These are phyloP conservation scores for Callyntrura sp. DNA, from an alignment of 2,888 invertebrate species.

Conservation along the genomic window DNA sequence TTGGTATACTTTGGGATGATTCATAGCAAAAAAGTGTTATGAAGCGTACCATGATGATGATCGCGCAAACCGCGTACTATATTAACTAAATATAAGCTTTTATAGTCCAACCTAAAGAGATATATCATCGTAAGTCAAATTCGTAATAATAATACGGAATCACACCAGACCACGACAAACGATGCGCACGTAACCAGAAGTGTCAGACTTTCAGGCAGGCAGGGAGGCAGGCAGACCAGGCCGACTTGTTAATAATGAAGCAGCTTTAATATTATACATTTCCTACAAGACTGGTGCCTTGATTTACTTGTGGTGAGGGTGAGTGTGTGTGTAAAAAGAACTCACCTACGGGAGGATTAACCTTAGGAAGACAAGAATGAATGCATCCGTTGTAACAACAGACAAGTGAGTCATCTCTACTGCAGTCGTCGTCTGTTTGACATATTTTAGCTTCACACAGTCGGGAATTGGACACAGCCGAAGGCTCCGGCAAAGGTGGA, in stretches of 20 bases:
- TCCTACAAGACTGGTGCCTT: too few relatives aligned
- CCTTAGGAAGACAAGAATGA: constrained; percentile 83
- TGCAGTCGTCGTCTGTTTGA: constrained; percentile 79
- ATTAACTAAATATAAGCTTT: constrained; percentile 14
- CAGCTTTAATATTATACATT: background rate
- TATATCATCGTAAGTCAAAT: constrained; percentile 23
- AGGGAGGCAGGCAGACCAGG: constrained; percentile 9
- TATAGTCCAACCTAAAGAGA: background rate
- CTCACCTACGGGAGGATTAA: constrained; percentile 84
- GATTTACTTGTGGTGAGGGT: too few relatives aligned
- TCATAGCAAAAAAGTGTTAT: constrained; percentile 52
- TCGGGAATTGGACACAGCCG: constrained; percentile 69
- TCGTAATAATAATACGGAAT: constrained; percentile 48
- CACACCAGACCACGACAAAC: constrained; percentile 40
- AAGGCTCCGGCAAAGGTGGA: constrained; percentile 80
- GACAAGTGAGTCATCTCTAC: constrained; percentile 78
- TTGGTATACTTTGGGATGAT: constrained; percentile 54
- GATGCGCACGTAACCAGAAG: constrained; percentile 46
- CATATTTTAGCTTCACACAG: constrained; percentile 80
- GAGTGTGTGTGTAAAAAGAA: too few relatives aligned
- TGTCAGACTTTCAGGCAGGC: constrained; percentile 71
- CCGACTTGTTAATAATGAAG: constrained; percentile 44
- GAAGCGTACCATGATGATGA: constrained; percentile 17
- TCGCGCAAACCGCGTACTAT: constrained; percentile 4
- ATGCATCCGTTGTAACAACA: constrained; percentile 84